Evolutionary conservation across 2,797 vertebrate species (phyloP).

Genomic region (Macropus fuliginosus): DNA sequence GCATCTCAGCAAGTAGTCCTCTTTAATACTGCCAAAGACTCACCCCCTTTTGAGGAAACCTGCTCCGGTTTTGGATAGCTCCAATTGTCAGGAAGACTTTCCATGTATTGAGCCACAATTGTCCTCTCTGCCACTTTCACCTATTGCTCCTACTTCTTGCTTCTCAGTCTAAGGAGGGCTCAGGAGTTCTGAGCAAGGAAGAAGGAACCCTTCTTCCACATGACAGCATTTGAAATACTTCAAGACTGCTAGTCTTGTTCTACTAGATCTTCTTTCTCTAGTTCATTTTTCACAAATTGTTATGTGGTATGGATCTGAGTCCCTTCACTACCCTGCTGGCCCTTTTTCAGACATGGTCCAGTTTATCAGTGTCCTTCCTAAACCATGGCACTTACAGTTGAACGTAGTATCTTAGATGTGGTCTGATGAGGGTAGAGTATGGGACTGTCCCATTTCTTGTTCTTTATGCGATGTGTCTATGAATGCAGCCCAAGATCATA

Average conservation of each 20-base stretch:
- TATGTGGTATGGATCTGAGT: not conserved
- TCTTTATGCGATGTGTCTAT: not conserved
- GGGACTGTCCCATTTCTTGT: not conserved
- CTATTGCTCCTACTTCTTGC: not conserved
- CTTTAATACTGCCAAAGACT: not conserved
- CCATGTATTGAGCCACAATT: not conserved
- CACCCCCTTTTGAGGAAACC: not conserved
- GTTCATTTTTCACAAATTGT: not conserved
- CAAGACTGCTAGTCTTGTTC: not conserved
- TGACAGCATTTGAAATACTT: not conserved
- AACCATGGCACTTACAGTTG: not conserved
- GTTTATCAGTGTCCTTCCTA: not conserved
- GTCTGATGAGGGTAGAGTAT: not conserved
- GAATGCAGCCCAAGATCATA: not conserved
- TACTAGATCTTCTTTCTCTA: not conserved
- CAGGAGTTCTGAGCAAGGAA: not conserved
- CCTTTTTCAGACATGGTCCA: not conserved
- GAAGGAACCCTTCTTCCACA: not conserved
- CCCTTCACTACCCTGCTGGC: not conserved
- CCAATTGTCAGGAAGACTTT: not conserved
- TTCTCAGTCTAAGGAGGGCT: not conserved
- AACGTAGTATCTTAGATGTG: not conserved
- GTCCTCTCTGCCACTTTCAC: not conserved
- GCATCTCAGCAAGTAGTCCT: not conserved
- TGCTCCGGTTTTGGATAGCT: not conserved